These are phyloP conservation scores for Chroicocephalus ridibundus DNA, from an alignment of 2,113 vertebrate genomes.

Conservation along the genomic window DNA sequence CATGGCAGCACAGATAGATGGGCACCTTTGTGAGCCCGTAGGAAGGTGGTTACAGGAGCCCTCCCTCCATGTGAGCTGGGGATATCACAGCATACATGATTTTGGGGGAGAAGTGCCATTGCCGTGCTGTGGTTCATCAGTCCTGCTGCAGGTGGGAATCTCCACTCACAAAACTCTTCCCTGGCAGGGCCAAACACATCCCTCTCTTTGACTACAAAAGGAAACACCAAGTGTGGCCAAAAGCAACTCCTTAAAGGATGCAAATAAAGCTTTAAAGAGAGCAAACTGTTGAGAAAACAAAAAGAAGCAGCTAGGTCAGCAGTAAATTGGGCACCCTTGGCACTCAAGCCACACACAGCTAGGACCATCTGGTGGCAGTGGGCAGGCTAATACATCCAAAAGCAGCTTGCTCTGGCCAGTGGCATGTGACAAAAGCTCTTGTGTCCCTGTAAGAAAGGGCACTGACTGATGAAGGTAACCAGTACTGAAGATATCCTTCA, in stretches of 20 bases:
- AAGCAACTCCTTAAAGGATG: background rate
- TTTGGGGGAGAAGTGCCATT: background rate
- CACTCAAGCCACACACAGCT: background rate
- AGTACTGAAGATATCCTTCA: background rate
- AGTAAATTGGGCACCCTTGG: background rate
- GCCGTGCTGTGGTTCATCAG: background rate
- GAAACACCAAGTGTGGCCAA: background rate
- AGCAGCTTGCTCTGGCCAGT: background rate
- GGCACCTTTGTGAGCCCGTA: background rate
- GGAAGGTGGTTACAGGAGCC: background rate
- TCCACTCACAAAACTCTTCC: background rate
- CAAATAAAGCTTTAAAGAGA: background rate
- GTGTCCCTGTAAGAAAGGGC: background rate
- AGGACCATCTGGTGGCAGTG: background rate
- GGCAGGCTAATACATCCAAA: background rate
- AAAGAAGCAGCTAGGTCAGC: background rate
- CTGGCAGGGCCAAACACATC: background rate
- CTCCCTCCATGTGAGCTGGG: background rate
- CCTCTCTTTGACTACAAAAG: background rate
- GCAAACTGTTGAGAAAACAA: background rate
- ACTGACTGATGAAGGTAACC: background rate
- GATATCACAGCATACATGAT: fast-evolving
- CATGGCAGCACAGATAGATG: background rate
- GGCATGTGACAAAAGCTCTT: background rate
- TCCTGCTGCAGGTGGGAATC: background rate